Conservation (phyloP, 2,888 invertebrate species). For the Limenitis camilla region DNA sequence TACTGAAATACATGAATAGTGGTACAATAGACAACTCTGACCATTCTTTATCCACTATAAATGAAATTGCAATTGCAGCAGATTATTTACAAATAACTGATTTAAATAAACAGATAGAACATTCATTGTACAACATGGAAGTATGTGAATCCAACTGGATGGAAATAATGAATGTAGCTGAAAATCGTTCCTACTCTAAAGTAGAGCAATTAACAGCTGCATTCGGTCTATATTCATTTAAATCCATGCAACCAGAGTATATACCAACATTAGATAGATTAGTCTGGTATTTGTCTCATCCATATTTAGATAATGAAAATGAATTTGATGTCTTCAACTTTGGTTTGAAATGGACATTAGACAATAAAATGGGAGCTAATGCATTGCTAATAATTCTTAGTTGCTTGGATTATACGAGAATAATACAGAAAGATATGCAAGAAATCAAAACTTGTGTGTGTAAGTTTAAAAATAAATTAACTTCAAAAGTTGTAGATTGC, state of each 20-base stretch:
- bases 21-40: slow-evolving; percentile 53
- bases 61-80: slow-evolving; percentile 49
- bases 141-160: slow-evolving; percentile 47
- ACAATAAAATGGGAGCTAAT: slow-evolving; percentile 42
- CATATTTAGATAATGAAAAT: slow-evolving; percentile 42
- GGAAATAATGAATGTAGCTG: slow-evolving; percentile 50
- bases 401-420: slow-evolving; percentile 47
- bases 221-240: slow-evolving; percentile 52
- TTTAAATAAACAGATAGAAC: slow-evolving; percentile 54
- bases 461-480: slow-evolving; percentile 41
- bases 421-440: slow-evolving; percentile 36
- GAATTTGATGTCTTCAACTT: slow-evolving; percentile 57
- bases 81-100: slow-evolving; percentile 60
- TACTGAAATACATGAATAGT: slow-evolving; percentile 51
- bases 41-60: slow-evolving; percentile 37
- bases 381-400: slow-evolving; percentile 49
- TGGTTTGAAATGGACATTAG: slow-evolving; percentile 51
- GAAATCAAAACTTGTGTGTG: slow-evolving; percentile 37
- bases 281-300: slow-evolving; percentile 62
- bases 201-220: slow-evolving; percentile 42
- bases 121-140: slow-evolving; percentile 43
- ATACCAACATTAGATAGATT: slow-evolving; percentile 45
- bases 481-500: slow-evolving; percentile 46
- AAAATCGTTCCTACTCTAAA: slow-evolving; percentile 39
- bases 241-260: slow-evolving; percentile 43